Conservation (phyloP, 92 coral and sea anemone genomes). For the Chrysogorgia sp. region DNA sequence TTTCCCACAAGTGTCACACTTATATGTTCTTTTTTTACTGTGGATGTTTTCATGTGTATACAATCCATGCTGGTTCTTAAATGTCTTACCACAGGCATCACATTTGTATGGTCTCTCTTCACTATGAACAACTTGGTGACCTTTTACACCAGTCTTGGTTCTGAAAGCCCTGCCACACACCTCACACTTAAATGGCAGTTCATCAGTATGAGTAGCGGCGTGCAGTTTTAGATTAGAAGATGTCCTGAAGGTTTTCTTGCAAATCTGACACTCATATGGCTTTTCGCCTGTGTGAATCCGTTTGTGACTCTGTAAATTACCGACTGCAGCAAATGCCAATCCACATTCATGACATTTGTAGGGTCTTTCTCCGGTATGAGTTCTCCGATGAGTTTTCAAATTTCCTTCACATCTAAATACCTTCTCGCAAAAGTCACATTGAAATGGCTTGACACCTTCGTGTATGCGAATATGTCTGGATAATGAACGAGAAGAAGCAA, state of each 20-base stretch:
- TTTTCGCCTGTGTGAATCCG: slow-evolving; percentile 6
- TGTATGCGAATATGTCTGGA: too few species aligned
- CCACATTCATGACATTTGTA: slow-evolving; percentile 9
- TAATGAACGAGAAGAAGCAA: background rate
- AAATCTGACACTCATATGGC: background rate
- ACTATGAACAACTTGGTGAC: too few species aligned
- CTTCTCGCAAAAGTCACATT: background rate
- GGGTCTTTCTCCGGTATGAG: slow-evolving; percentile 15
- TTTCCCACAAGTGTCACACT: background rate
- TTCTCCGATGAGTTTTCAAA: background rate
- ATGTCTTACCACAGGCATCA: too few species aligned
- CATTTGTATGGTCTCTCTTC: too few species aligned
- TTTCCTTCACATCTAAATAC: background rate
- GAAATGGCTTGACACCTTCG: too few species aligned
- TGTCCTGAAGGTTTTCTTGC: background rate
- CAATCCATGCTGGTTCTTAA: too few species aligned
- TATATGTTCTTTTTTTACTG: too few species aligned
- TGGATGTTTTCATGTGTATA: background rate
- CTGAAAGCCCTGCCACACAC: background rate
- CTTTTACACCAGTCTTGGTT: background rate
- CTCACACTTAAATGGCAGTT: too few species aligned
- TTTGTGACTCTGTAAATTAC: slow-evolving; percentile 7
- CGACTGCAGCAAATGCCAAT: background rate
- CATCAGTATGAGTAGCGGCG: too few species aligned
- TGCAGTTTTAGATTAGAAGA: too few species aligned